A percentile compares a stretch with the other conserved stretches of the same genome.
Evolutionary conservation across 2,888 invertebrate species (phyloP).

Genomic region (Rhaphigaster nebulosa): DNA sequence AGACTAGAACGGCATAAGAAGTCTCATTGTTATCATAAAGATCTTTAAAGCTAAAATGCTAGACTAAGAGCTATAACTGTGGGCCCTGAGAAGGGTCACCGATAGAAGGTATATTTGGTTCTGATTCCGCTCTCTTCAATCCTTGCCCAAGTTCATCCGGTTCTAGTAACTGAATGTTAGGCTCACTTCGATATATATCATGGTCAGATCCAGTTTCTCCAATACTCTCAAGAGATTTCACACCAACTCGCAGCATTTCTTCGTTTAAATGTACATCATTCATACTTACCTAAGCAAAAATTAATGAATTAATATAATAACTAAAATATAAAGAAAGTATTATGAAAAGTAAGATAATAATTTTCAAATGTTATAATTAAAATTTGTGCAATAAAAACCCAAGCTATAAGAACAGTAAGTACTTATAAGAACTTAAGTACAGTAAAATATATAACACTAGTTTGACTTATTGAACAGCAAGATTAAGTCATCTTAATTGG

Average conservation of each 20-base stretch:
- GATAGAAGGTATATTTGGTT: constrained; percentile 74
- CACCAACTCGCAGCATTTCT: constrained; percentile 74
- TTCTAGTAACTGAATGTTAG: constrained; percentile 72
- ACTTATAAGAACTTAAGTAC: too few species aligned
- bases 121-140: constrained; percentile 74
- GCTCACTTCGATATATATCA: constrained; percentile 74
- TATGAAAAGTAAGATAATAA: not conserved
- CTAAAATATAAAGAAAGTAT: not conserved
- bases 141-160: constrained; percentile 58
- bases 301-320: not conserved
- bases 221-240: constrained; percentile 69
- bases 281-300: constrained; percentile 72
- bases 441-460: too few species aligned
- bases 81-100: constrained; percentile 68
- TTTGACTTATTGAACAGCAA: too few species aligned
- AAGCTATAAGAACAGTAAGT: too few species aligned
- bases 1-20: constrained; percentile 40
- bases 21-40: constrained; percentile 19
- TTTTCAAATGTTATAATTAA: not conserved
- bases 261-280: constrained; percentile 88
- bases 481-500: too few species aligned
- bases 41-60: constrained; percentile 6
- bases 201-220: constrained; percentile 69
- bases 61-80: constrained; percentile 9
- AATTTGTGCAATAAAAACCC: not conserved